phyloP scores from a whole-genome alignment of 2,888 invertebrate species.

The Drosophila merina region DNA sequence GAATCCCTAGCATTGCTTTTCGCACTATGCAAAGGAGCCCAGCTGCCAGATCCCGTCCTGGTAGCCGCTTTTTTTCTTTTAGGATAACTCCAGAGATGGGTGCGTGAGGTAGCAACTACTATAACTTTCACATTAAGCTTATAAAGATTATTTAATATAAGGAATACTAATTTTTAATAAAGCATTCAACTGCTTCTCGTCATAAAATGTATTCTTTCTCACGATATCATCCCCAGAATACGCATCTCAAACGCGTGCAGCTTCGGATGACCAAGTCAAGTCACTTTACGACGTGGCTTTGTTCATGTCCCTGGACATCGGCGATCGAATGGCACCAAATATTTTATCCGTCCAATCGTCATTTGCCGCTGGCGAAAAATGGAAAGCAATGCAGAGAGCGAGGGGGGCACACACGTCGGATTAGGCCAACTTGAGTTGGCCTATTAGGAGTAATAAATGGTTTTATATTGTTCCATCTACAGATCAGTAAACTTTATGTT shows the following conservation, averaged over 20 bases:
- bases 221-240: slow-evolving; percentile 18
- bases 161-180: too few species aligned
- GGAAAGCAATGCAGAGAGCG: slow-evolving; percentile 4
- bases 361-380: slow-evolving; percentile 23
- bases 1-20: slow-evolving; percentile 77
- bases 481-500: slow-evolving; percentile 57
- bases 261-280: slow-evolving; percentile 29
- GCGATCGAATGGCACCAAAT: slow-evolving; percentile 70
- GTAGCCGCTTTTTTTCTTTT: slow-evolving; percentile 1
- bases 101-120: background rate
- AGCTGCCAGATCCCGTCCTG: slow-evolving; percentile 10
- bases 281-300: slow-evolving; percentile 72
- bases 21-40: slow-evolving; percentile 62
- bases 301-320: slow-evolving; percentile 67
- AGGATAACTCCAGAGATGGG: slow-evolving; percentile 10
- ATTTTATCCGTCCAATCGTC: slow-evolving; percentile 63
- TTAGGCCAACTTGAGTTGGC: slow-evolving; percentile 59
- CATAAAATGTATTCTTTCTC: background rate
- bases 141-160: background rate
- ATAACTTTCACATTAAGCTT: background rate
- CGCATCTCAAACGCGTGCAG: slow-evolving; percentile 23
- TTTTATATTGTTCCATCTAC: slow-evolving; percentile 50
- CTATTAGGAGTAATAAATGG: slow-evolving; percentile 74
- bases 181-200: too few species aligned
- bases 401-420: slow-evolving; percentile 42